Base-by-base conservation (phyloP, 2,888 invertebrate species). In the Drosophila bunnanda region DNA sequence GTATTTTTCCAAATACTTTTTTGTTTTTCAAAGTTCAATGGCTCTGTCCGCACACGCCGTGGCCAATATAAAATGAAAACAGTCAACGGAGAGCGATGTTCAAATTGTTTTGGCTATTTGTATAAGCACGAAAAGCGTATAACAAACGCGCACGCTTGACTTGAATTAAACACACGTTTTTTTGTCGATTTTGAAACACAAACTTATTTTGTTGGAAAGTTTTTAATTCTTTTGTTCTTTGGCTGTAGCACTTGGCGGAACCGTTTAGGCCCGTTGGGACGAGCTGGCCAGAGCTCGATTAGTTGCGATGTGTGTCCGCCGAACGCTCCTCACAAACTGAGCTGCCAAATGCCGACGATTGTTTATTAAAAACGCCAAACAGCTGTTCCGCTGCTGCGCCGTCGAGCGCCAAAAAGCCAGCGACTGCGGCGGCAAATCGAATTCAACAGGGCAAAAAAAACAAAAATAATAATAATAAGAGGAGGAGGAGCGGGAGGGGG, bases 281-380 rank as follows among this genome's bases (percentile, higher is more conserved):
- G 67, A 65, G 70, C 67, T 57, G 70, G 70, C 66, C 70, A 66
- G 39, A 53, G 54, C 44, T 58, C 57, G 39, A 30, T 66, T 30
- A 32, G 28, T 56, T 39, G 46, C 78, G 88, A 64, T 89, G 89
- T 79, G 76, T 88, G 78, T 88, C 89, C 87, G 76, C 88, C 75
- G 76, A 86, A 72, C 75, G 79, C 78, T 75, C 76, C 79, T 69
- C 77, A 60, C 81, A 68, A 65, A 86, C 86, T 86, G 86, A 88
- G 57, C 66, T 62, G 54, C 58, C 69, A 56, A 52, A 55, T 59
- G 80, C 75, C 41, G 57, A 72, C 34, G 71, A 75, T 86, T 86
- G 89, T 89, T 89, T 88, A 86, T 89, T 79, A 82, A 89, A 85
- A 85, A 76, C 68, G 59, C 32, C 71, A 72, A 86, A 80, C 85